Percentiles rank a stretch among this genome's conserved stretches.
Conservation (phyloP, 2,113 vertebrate genomes). For the Bos indicus region DNA sequence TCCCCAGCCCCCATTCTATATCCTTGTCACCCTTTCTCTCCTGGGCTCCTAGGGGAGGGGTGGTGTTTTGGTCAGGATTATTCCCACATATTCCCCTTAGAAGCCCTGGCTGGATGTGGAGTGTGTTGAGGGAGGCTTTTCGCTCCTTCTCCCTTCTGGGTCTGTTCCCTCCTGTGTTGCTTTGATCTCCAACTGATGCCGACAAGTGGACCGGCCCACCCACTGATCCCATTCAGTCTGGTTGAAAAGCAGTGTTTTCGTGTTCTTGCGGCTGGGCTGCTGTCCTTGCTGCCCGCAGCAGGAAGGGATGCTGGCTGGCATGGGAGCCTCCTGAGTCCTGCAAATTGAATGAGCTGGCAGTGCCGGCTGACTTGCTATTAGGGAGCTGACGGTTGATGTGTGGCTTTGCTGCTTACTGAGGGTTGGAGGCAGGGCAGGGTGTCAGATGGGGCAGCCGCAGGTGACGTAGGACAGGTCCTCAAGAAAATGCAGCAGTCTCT, state of each 20-base stretch:
- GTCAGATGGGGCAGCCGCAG: background rate
- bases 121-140: background rate
- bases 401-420: accelerated
- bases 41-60: background rate
- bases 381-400: background rate
- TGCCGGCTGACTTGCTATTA: background rate
- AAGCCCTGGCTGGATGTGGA: background rate
- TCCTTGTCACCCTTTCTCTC: background rate
- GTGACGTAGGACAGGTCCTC: background rate
- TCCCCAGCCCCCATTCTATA: background rate
- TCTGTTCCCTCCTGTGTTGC: background rate
- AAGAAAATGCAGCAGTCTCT: background rate
- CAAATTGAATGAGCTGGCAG: background rate
- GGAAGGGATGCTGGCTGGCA: background rate
- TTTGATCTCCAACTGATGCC: constrained; percentile 58
- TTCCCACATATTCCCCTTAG: background rate
- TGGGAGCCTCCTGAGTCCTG: constrained; percentile 23
- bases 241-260: background rate
- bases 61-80: background rate
- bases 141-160: background rate
- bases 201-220: background rate
- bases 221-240: background rate
- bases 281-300: background rate
- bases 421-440: background rate
- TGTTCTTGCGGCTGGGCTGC: background rate